Percentiles rank a stretch among this genome's conserved stretches.
phyloP scores from a whole-genome alignment of 1,140 invertebrate genomes.

The Pogonomyrmex californicus region DNA sequence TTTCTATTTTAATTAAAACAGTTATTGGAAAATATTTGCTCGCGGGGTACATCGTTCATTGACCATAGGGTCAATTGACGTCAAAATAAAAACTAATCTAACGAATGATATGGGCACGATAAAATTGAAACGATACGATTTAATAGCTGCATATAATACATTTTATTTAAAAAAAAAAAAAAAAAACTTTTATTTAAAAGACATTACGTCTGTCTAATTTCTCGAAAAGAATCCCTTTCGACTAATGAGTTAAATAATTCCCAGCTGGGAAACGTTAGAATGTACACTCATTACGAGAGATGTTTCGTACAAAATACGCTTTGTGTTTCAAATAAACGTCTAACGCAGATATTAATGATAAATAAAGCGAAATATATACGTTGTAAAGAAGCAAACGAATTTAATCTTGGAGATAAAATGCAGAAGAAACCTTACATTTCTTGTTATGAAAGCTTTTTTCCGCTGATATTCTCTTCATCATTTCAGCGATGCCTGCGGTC shows the following conservation, averaged over 20 bases:
- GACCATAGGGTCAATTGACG: slow-evolving; percentile 44
- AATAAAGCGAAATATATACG: slow-evolving; percentile 15
- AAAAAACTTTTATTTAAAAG: neutral
- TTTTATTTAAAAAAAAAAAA: neutral
- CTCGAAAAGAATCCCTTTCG: neutral
- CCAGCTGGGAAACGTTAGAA: neutral
- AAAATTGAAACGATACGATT: slow-evolving; percentile 56
- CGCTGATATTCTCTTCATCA: slow-evolving; percentile 20
- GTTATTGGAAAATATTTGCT: slow-evolving; percentile 53
- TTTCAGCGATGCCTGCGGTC: neutral
- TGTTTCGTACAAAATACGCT: neutral
- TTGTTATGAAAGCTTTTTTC: neutral
- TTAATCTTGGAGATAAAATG: slow-evolving; percentile 30
- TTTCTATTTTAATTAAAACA: slow-evolving; percentile 59
- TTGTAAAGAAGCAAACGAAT: slow-evolving; percentile 1
- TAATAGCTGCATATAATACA: slow-evolving; percentile 39
- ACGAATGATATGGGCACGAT: slow-evolving; percentile 35
- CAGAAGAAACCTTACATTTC: neutral
- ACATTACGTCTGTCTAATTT: neutral
- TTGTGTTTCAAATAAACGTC: neutral
- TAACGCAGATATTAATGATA: slow-evolving; percentile 9
- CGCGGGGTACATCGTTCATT: slow-evolving; percentile 18
- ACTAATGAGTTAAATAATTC: neutral
- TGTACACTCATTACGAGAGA: slow-evolving; percentile 9
- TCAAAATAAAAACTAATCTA: slow-evolving; percentile 63